Conservation (phyloP, 2,113 vertebrate species). For the Nannobrachium achirus region DNA sequence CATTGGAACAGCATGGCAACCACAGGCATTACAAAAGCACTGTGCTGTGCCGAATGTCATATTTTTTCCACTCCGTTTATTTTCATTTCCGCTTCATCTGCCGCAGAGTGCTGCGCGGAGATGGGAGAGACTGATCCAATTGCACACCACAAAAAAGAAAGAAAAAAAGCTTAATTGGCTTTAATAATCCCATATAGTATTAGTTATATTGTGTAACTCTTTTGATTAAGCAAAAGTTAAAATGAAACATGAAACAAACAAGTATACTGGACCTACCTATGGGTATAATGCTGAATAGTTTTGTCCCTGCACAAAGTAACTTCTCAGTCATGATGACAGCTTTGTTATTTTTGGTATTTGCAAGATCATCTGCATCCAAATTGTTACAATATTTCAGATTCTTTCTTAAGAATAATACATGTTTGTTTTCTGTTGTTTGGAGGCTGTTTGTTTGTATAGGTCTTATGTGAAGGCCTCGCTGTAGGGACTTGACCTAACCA, state of each 20-base stretch:
- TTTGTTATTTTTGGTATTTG: too few relatives aligned
- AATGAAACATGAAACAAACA: too few relatives aligned
- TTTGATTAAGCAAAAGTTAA: too few relatives aligned
- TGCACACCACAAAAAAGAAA: not conserved
- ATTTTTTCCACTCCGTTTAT: not conserved
- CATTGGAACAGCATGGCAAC: slow-evolving; percentile 50
- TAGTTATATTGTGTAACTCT: too few relatives aligned
- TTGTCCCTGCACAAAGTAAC: too few relatives aligned
- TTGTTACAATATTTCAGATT: not conserved
- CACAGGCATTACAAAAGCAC: slow-evolving; percentile 5
- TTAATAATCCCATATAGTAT: too few relatives aligned
- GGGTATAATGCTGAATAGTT: too few relatives aligned
- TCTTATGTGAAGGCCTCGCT: slow-evolving; percentile 6
- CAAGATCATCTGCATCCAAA: not conserved
- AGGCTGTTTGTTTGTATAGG: slow-evolving; percentile 2
- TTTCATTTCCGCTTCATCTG: not conserved
- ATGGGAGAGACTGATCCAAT: not conserved
- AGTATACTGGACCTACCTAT: too few relatives aligned
- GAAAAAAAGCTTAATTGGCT: too few relatives aligned
- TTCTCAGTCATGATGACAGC: too few relatives aligned
- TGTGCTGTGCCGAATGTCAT: slow-evolving; percentile 4
- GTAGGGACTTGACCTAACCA: not conserved
- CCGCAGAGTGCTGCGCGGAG: not conserved
- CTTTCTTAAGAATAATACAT: not conserved
- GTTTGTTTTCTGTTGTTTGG: slow-evolving; percentile 14